Conservation (phyloP, 2,797 vertebrate genomes). For the Myotis pilosus region DNA sequence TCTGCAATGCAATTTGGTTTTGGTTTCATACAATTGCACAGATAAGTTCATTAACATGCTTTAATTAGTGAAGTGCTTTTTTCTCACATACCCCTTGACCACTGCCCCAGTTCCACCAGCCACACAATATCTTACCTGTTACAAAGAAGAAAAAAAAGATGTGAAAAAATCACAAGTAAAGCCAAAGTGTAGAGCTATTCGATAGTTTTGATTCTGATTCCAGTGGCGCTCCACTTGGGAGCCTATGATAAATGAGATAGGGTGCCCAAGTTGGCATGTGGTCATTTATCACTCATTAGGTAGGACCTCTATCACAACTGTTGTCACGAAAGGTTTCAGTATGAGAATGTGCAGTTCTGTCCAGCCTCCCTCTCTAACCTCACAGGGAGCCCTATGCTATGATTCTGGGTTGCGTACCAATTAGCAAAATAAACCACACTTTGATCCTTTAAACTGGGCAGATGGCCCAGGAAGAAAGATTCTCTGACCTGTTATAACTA, state of each 20-base stretch:
- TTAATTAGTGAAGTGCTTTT: background rate
- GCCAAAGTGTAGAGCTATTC: background rate
- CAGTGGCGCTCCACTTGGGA: background rate
- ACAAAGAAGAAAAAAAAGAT: background rate
- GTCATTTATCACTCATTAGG: slow-evolving; percentile 48
- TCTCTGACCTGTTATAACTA: slow-evolving; percentile 75
- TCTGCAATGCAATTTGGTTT: background rate
- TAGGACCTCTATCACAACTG: background rate
- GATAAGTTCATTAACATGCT: background rate
- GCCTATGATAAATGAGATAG: background rate
- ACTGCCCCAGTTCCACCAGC: background rate
- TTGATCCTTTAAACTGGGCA: slow-evolving; percentile 64
- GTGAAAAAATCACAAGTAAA: slow-evolving; percentile 4
- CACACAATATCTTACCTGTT: background rate
- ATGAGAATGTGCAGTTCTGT: background rate
- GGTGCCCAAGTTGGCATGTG: background rate
- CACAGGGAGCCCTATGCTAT: background rate
- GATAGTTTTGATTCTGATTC: background rate
- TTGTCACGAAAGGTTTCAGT: background rate
- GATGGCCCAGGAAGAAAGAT: slow-evolving; percentile 69
- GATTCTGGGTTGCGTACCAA: slow-evolving; percentile 47
- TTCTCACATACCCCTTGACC: background rate
- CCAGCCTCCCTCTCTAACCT: background rate
- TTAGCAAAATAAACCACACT: slow-evolving; percentile 60
- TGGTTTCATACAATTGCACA: background rate